These are phyloP conservation scores for Aurelia aurita DNA, from an alignment of 30 jellyfish, hydroid and myxozoan species.

Conservation along the genomic window DNA sequence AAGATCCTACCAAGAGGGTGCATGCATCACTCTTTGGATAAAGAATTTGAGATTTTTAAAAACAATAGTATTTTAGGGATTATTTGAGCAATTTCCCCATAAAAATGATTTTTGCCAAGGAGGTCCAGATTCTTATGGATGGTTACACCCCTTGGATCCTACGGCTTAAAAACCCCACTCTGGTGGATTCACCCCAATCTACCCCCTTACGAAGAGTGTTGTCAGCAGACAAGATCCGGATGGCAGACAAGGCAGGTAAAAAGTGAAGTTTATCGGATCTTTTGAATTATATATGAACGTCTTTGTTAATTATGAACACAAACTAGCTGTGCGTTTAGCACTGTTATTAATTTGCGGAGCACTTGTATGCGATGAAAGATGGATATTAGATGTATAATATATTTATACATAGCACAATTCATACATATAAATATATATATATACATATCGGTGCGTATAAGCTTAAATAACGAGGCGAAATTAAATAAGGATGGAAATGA, in stretches of 20 bases:
- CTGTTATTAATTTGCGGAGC: slow-evolving; percentile 46
- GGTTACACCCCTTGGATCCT: too few species aligned
- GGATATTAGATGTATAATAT: slow-evolving; percentile 35
- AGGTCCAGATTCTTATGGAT: too few species aligned
- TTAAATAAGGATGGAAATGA: slow-evolving; percentile 11
- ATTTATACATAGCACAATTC: slow-evolving; percentile 34
- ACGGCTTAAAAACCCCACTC: not conserved
- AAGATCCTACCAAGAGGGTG: too few species aligned
- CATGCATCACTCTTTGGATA: too few species aligned
- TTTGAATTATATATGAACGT: slow-evolving; percentile 65
- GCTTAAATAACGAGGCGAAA: slow-evolving; percentile 37
- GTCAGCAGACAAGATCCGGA: not conserved
- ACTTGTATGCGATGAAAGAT: slow-evolving; percentile 31
- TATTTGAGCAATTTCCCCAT: too few species aligned
- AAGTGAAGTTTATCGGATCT: slow-evolving; percentile 7
- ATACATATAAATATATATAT: slow-evolving; percentile 43
- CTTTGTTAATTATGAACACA: slow-evolving; percentile 40
- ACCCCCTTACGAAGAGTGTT: not conserved
- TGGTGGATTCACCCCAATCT: not conserved
- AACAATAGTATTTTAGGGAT: too few species aligned
- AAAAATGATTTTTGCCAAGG: too few species aligned
- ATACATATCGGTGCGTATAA: slow-evolving; percentile 56
- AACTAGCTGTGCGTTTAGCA: slow-evolving; percentile 64
- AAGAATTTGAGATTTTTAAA: too few species aligned
- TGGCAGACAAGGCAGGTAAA: slow-evolving; percentile 8